phyloP scores from a whole-genome alignment of 2,113 vertebrate genomes.

The Antennarius striatus region DNA sequence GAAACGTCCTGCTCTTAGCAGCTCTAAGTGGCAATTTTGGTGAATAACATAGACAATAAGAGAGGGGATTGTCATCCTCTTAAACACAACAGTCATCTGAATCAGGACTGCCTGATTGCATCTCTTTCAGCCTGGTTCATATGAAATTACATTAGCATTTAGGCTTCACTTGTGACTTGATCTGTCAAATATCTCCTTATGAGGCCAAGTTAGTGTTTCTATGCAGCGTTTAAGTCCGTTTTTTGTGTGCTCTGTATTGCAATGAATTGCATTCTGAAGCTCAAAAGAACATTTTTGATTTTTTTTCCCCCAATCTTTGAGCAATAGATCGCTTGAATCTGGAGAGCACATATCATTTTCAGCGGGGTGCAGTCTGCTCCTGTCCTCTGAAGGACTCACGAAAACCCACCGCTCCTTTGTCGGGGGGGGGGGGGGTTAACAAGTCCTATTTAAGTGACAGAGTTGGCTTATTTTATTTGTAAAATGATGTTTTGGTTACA shows the following conservation, averaged over 20 bases:
- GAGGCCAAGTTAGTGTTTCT: constrained; percentile 33
- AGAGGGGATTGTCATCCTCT: constrained; percentile 78
- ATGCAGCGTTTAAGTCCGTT: constrained; percentile 9
- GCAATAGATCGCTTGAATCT: constrained; percentile 35
- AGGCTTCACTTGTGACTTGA: constrained; percentile 75
- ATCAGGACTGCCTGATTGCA: constrained; percentile 77
- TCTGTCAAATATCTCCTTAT: constrained; percentile 68
- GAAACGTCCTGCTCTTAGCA: constrained; percentile 79
- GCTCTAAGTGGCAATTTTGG: constrained; percentile 85
- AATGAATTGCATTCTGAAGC: constrained; percentile 19
- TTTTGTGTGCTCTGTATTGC: constrained; percentile 9
- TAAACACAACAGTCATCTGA: constrained; percentile 77
- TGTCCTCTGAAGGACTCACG: constrained; percentile 36
- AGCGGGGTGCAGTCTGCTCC: constrained; percentile 21
- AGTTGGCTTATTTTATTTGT: constrained; percentile 62
- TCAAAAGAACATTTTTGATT: constrained; percentile 25
- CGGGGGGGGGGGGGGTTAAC: constrained; percentile 52
- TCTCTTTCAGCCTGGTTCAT: constrained; percentile 78
- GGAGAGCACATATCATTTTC: constrained; percentile 16
- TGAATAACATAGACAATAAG: constrained; percentile 84
- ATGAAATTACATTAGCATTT: constrained; percentile 82
- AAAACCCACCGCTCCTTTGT: constrained; percentile 38
- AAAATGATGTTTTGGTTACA: constrained; percentile 48
- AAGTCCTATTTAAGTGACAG: constrained; percentile 53
- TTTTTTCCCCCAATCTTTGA: constrained; percentile 17